Evolutionary conservation across 2,797 vertebrate genomes (phyloP).

Genomic region (Molossus molossus): DNA sequence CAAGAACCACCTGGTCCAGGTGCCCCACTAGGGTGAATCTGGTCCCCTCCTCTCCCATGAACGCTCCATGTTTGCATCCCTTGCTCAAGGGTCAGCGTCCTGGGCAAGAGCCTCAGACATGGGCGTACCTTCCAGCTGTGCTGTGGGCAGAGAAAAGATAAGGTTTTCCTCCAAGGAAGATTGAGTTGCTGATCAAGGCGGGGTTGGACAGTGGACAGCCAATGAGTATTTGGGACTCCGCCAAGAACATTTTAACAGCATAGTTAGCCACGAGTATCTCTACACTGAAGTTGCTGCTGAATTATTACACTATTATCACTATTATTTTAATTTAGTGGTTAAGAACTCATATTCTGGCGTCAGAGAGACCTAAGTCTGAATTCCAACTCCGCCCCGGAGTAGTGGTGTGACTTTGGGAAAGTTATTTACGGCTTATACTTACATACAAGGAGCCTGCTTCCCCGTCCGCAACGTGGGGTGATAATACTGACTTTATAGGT

Average conservation of each 20-base stretch:
- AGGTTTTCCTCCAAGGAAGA: background rate
- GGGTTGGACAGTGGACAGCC: background rate
- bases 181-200: background rate
- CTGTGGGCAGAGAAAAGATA: background rate
- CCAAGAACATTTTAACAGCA: background rate
- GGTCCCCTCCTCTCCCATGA: background rate
- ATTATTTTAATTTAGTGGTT: constrained; percentile 48
- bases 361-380: background rate
- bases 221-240: constrained; percentile 24
- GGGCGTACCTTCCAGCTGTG: background rate
- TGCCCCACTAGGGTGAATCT: too few relatives aligned
- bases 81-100: background rate
- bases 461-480: background rate
- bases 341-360: constrained; percentile 7
- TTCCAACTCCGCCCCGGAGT: background rate
- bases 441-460: background rate
- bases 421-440: background rate
- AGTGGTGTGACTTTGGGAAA: background rate
- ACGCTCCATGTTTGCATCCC: background rate
- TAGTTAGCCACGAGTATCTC: background rate
- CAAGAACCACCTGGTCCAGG: background rate
- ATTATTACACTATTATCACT: background rate
- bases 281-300: background rate
- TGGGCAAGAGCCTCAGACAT: background rate
- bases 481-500: background rate